phyloP scores from a whole-genome alignment of 1,140 invertebrate genomes.

The Psilanteris sp. region DNA sequence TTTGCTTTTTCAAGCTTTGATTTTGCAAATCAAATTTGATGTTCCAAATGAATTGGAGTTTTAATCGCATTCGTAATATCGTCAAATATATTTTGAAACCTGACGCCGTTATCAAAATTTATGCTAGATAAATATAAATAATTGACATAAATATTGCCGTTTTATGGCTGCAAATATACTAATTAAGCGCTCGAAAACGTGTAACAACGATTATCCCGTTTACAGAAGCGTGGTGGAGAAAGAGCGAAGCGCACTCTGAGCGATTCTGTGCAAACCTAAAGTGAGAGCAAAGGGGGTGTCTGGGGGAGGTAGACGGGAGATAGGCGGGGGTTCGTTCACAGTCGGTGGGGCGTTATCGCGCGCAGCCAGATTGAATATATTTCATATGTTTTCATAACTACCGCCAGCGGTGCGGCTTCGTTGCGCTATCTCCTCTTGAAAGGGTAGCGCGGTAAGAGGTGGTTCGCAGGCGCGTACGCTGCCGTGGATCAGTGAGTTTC shows the following conservation, averaged over 20 bases:
- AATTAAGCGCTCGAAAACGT: conserved; percentile 3
- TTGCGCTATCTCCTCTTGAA: conserved; percentile 69
- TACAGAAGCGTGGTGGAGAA: neutral
- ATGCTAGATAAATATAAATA: too few species aligned
- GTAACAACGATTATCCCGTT: conserved; percentile 5
- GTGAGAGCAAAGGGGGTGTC: conserved; percentile 15
- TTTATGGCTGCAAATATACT: too few species aligned
- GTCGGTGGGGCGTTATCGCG: conserved; percentile 74
- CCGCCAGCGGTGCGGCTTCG: conserved; percentile 65
- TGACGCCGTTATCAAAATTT: too few species aligned
- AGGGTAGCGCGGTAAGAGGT: conserved; percentile 38
- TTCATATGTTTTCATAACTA: conserved; percentile 81
- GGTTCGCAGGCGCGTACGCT: conserved; percentile 35
- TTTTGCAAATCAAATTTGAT: too few species aligned
- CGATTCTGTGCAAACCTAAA: conserved; percentile 21
- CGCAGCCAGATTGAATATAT: conserved; percentile 80
- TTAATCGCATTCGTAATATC: too few species aligned
- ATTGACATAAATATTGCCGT: too few species aligned
- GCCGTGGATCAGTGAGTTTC: conserved; percentile 62
- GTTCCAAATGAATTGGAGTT: too few species aligned
- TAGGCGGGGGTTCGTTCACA: conserved; percentile 50
- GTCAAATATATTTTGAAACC: too few species aligned
- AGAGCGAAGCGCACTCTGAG: conserved; percentile 16
- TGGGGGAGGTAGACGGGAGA: neutral
- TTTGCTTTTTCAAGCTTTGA: too few species aligned